Percentiles rank a stretch among this genome's conserved stretches.
These are phyloP conservation scores for Mycogona germanica DNA, from an alignment of 2,888 invertebrate species.

Conservation along the genomic window DNA sequence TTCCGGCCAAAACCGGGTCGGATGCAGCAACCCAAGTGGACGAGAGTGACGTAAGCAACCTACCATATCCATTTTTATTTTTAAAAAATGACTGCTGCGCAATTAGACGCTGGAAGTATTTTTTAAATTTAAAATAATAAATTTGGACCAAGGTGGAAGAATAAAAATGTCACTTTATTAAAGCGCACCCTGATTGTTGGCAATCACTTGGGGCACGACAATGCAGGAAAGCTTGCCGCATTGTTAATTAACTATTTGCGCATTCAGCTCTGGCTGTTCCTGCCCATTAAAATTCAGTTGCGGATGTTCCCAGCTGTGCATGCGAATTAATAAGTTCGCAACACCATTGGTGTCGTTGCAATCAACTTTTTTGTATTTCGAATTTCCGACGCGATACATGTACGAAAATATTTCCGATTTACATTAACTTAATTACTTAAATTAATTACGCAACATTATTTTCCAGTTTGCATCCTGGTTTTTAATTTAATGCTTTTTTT, in stretches of 20 bases:
- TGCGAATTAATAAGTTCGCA: too few species aligned
- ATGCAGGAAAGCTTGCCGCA: background rate
- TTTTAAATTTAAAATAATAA: background rate
- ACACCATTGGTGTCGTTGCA: too few species aligned
- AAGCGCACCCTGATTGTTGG: background rate
- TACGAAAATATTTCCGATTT: too few species aligned
- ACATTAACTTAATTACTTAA: too few species aligned
- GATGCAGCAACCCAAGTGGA: constrained; percentile 76
- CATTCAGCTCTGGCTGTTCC: too few species aligned
- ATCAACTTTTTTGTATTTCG: too few species aligned
- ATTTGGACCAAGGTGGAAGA: background rate
- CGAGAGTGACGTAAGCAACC: constrained; percentile 59
- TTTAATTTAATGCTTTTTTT: too few species aligned
- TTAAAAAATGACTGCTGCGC: background rate
- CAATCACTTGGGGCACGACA: background rate
- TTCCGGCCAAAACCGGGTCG: constrained; percentile 64
- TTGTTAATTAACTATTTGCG: background rate
- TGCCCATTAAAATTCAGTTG: background rate
- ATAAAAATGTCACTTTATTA: background rate
- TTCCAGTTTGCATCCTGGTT: too few species aligned
- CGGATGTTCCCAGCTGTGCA: too few species aligned
- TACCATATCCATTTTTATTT: constrained; percentile 17
- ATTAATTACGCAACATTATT: too few species aligned
- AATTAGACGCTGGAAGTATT: background rate
- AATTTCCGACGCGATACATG: too few species aligned